Evolutionary conservation across 2,888 invertebrate genomes (phyloP).

Genomic region (Acronicta psi): DNA sequence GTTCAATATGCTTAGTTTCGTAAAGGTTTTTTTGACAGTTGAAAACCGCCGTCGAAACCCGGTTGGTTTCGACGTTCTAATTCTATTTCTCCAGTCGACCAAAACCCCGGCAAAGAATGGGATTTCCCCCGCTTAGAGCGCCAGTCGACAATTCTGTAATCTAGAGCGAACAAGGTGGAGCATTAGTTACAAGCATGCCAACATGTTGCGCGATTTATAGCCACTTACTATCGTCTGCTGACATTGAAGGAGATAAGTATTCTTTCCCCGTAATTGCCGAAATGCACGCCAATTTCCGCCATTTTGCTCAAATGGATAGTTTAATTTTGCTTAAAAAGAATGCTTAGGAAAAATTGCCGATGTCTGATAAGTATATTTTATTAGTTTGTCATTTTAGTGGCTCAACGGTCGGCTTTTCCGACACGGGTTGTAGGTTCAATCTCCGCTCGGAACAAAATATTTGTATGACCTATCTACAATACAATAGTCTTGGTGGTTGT

Average conservation of each 20-base stretch:
- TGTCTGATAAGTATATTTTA: too few species aligned
- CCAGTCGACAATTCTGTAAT: slow-evolving; percentile 37
- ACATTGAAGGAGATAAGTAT: slow-evolving; percentile 47
- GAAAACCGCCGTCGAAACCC: background rate
- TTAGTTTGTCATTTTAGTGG: too few species aligned
- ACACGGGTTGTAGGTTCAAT: too few species aligned
- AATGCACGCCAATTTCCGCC: slow-evolving; percentile 25
- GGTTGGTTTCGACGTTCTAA: slow-evolving; percentile 7
- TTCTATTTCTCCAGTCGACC: slow-evolving; percentile 27
- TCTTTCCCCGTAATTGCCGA: slow-evolving; percentile 29
- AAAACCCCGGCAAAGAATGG: slow-evolving; percentile 26
- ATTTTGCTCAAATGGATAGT: background rate
- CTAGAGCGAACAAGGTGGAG: slow-evolving; percentile 42
- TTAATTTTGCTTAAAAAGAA: background rate
- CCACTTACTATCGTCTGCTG: slow-evolving; percentile 39
- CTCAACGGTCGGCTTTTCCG: too few species aligned
- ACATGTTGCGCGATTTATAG: slow-evolving; percentile 45
- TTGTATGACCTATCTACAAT: too few species aligned
- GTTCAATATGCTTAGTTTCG: too few species aligned
- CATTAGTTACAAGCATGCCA: slow-evolving; percentile 44
- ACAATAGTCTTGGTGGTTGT: too few species aligned
- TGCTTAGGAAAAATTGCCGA: too few species aligned
- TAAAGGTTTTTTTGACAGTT: too few species aligned
- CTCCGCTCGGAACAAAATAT: too few species aligned
- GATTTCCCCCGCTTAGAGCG: slow-evolving; percentile 33